Base-by-base conservation (phyloP, 2,797 vertebrate genomes). In the Prionace glauca region DNA sequence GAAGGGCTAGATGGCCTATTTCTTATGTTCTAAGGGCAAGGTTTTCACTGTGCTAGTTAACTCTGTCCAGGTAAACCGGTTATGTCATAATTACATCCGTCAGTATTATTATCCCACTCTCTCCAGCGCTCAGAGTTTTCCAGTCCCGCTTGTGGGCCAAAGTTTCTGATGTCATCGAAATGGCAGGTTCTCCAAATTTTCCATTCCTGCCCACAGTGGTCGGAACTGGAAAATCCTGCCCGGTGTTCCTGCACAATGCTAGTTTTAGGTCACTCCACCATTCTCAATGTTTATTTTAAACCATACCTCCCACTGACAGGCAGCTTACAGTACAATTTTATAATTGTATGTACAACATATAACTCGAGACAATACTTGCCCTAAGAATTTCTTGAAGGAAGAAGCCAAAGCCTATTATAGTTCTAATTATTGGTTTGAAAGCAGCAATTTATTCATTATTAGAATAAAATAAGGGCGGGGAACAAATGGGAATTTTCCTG, bases 351-450 rank as follows among this genome's bases (percentile, higher is more conserved):
- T 69, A 92, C 90, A 67, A 9, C 62, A 67, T 67, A n/a, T 92
- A 67, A 69, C 65, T 92, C 62, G 10, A 36, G 90, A 67, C 18
- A 92, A 92, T 69, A 92, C 62, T 69, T 92, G 90, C 18, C 67
- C 69, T 41, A 67, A 92, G 90, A 67, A 69, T 92, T 67, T 92
- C 90, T 69, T 92, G 9, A 92, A 92, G 62, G n/a, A 92, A 41
- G 20, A n/a, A 92, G 90, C 10, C 36, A 22, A 41, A 92, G 90
- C 18, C 2, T 92, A 62, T 69, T 92, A 67, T 7, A 24, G 65
- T 41, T 92, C n/a, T 92, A 36, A 92, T 92, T 62, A 69, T 41
- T 8, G 22, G 36, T 67, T 92, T 69, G 36, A 92, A 92, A 92
- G n/a, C 3, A 24, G 0, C 90, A 92, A 92, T 12, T 92, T 10